Evolutionary conservation across 2,113 vertebrate genomes (phyloP), one percentile per base, ranked within the genome.

Genomic region (Chloropsis cyanopogon): DNA sequence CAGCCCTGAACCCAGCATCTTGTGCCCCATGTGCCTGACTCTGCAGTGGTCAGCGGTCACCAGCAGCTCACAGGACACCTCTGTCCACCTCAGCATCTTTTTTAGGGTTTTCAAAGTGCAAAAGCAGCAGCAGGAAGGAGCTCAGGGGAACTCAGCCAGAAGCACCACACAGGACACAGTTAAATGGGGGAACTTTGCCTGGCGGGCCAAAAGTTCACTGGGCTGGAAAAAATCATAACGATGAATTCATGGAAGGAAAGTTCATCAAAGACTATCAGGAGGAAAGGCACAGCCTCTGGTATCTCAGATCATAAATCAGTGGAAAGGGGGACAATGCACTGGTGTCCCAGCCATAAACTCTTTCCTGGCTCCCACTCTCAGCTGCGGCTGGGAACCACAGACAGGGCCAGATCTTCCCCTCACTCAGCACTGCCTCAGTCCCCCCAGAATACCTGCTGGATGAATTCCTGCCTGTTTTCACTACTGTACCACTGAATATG

Each of bases 171-270:
- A 56, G 87, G 52, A 92, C 77, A 57, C 0, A 0, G 42, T 82
- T 89, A 84, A 89, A 66, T 0, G 3, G 41, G 26, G 7, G 72
- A 91, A n/a, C 53, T 86, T 37, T 1, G 3, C 57, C 12, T 56
- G 49, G 25, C 7, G 9, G 72, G 52, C 39, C 65, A 79, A 11
- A 84, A 92, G 82, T 76, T 90, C 78, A 86, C 26, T 86, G 50
- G 50, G 90, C 85, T 88, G 68, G 93, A 82, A 90, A 90, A 96
- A 65, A 13, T 19, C 44, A 29, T 70, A 22, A 44, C 0, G 4
- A 79, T 85, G 61, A 92, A 92, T 94, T 94, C 54, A 39, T 49
- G 85, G 93, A 90, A 96, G 90, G 79, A 57, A 94, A 91, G 66
- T 57, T 69, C 75, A 90, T 61, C 53, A 69, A 24, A 46, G 28